Evolutionary conservation across 2,113 vertebrate species (phyloP).

Genomic region (Alligator sinensis): DNA sequence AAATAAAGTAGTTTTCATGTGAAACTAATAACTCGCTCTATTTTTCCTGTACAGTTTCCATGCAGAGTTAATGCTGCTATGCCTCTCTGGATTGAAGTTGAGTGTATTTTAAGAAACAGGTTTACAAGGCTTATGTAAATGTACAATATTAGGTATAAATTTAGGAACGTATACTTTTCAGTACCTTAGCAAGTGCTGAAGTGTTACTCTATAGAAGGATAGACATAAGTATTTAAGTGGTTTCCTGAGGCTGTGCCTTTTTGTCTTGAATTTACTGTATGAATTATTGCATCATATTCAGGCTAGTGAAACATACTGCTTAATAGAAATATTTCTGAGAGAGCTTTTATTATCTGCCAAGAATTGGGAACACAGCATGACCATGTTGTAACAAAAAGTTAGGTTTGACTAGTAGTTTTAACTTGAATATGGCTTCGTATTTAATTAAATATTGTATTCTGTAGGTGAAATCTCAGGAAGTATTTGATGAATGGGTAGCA

Average conservation of each 20-base stretch:
- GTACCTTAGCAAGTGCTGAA: no score
- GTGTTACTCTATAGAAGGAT: not conserved
- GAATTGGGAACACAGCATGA: not conserved
- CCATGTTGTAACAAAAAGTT: not conserved
- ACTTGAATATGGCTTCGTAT: not conserved
- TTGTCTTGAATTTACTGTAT: not conserved
- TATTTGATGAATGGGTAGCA: slow-evolving; percentile 97
- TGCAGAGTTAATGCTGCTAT: not conserved
- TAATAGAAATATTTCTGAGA: not conserved
- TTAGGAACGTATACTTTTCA: no score
- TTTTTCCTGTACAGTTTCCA: not conserved
- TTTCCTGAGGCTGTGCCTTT: not conserved
- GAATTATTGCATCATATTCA: not conserved
- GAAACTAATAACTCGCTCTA: not conserved
- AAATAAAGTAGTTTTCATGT: not conserved
- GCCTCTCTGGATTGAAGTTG: not conserved
- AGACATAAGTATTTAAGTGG: not conserved
- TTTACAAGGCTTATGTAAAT: not conserved
- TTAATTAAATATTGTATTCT: not conserved
- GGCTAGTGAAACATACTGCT: not conserved
- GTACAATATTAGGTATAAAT: no score
- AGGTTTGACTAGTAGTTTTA: not conserved
- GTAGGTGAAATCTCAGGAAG: slow-evolving; percentile 93
- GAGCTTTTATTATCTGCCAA: not conserved
- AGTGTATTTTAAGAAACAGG: not conserved